Conservation (phyloP, 2,888 invertebrate genomes). For the Meliscaeva auricollis region DNA sequence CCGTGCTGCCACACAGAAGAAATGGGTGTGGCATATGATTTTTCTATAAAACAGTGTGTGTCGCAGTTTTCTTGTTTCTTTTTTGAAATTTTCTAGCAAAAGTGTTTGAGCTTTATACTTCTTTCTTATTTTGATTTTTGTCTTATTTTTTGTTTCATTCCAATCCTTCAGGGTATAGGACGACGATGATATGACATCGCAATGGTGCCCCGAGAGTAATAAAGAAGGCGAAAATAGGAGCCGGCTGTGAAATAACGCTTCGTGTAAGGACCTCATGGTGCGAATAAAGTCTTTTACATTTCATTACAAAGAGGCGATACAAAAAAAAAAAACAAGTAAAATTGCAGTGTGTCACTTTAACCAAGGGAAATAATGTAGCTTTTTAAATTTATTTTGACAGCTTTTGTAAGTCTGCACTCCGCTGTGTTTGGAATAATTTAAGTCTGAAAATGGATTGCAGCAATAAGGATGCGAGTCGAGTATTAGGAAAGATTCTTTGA, state of each 20-base stretch:
- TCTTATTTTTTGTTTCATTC: not conserved
- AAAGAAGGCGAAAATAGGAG: conserved; percentile 25
- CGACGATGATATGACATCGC: conserved; percentile 7
- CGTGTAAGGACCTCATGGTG: conserved; percentile 24
- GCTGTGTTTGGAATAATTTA: not conserved
- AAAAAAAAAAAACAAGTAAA: not conserved
- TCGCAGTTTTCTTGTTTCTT: not conserved
- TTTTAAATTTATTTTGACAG: conserved; percentile 34
- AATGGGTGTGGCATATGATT: conserved; percentile 56
- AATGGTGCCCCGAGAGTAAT: conserved; percentile 22
- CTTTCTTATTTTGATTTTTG: conserved; percentile 23
- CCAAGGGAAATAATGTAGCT: not conserved
- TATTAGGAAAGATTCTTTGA: not conserved
- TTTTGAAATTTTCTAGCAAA: conserved; percentile 18
- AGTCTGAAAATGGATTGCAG: not conserved
- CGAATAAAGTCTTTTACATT: conserved; percentile 53
- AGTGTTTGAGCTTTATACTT: conserved; percentile 1
- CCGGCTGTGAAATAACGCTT: conserved; percentile 28
- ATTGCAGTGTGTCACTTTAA: conserved; percentile 33
- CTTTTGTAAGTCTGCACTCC: conserved; percentile 14
- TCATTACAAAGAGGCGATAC: conserved; percentile 41
- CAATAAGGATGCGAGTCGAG: not conserved
- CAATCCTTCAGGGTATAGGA: conserved; percentile 29
- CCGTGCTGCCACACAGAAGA: conserved; percentile 34
- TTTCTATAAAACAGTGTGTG: not conserved